phyloP scores from a whole-genome alignment of 2,113 vertebrate species.

The rabbit (Oryctolagus cuniculus) region mOryCun1.1 NC_091441.1:117096501-117097000 shows the following conservation, averaged over 20 bases:
- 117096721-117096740: background rate
- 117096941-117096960: too few species aligned
- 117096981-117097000: background rate
- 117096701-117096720: background rate
- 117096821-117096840: background rate
- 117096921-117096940: fast-evolving
- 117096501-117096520: background rate
- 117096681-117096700: background rate
- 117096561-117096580: background rate
- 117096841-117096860: background rate
- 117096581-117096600: background rate
- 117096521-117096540: background rate
- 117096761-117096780: background rate
- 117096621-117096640: background rate
- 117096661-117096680: background rate
- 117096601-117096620: background rate
- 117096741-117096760: background rate
- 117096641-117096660: background rate
- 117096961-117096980: background rate
- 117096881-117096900: background rate
- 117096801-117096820: background rate
- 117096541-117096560: background rate
- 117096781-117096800: background rate
- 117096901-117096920: background rate
- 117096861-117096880: background rate